Conservation (phyloP, 2,113 vertebrate species). For the Takifugu bimaculatus region DNA sequence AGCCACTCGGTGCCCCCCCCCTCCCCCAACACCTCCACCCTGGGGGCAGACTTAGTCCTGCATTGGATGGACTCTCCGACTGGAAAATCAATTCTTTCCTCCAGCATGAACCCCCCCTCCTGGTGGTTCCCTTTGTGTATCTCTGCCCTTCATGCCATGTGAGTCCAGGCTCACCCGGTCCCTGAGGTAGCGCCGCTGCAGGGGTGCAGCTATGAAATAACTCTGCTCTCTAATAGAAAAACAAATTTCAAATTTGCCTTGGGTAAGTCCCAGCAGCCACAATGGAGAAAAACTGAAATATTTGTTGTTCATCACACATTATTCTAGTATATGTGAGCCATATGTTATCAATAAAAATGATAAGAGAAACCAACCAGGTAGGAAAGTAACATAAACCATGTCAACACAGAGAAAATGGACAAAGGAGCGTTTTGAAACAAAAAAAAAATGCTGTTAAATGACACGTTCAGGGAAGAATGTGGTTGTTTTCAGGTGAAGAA, state of each 20-base stretch:
- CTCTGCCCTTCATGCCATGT: constrained; percentile 59
- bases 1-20: constrained; percentile 21
- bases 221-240: constrained; percentile 2
- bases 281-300: too few species aligned
- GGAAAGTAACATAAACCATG: too few species aligned
- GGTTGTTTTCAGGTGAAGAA: constrained; percentile 42
- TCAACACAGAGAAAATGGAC: background rate
- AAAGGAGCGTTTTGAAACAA: background rate
- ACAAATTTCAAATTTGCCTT: too few species aligned
- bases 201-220: too few species aligned
- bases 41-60: constrained; percentile 46
- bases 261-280: too few species aligned
- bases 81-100: constrained; percentile 70
- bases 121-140: constrained; percentile 14
- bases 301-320: too few species aligned
- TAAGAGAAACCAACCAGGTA: too few species aligned
- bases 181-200: constrained; percentile 5
- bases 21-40: too few species aligned
- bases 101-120: constrained; percentile 1
- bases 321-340: too few species aligned
- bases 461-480: background rate
- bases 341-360: too few species aligned
- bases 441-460: too few species aligned
- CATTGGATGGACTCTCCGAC: constrained; percentile 36
- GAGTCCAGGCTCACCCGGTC: constrained; percentile 34